Percentiles rank a stretch among this genome's conserved stretches.
Conservation (phyloP, 2,888 invertebrate species). For the Orthonychiurus folsomi region DNA sequence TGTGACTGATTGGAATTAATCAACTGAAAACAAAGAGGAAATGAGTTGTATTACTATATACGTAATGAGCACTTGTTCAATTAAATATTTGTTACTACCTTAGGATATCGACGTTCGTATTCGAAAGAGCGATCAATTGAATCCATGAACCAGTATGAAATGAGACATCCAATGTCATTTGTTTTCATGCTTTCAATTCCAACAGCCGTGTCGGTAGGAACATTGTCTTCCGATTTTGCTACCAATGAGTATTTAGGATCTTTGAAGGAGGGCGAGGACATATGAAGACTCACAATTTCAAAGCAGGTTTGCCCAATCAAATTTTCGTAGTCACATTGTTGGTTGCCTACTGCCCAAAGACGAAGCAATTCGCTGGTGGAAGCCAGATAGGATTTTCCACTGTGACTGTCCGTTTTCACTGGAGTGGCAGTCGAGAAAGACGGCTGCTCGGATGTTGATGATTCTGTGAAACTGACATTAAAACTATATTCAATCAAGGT, state of each 20-base stretch:
- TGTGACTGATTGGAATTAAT: conserved; percentile 65
- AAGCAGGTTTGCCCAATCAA: conserved; percentile 29
- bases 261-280: conserved; percentile 15
- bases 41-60: no score
- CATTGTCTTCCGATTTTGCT: conserved; percentile 10
- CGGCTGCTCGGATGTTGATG: background rate
- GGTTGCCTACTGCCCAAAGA: background rate
- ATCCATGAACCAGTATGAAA: conserved; percentile 37
- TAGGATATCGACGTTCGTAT: conserved; percentile 33
- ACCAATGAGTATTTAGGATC: conserved; percentile 17
- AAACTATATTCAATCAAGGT: background rate
- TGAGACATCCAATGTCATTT: conserved; percentile 20
- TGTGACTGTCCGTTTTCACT: background rate
- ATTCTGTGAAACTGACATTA: background rate
- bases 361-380: background rate
- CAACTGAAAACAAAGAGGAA: conserved; percentile 48
- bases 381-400: background rate
- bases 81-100: no score
- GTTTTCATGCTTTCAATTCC: background rate
- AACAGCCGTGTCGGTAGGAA: background rate
- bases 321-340: conserved; percentile 24
- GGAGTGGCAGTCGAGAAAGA: background rate
- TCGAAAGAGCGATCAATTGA: conserved; percentile 32
- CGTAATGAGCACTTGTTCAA: no score
- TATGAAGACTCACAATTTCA: conserved; percentile 33